These are phyloP conservation scores for Alcis repandata DNA, from an alignment of 2,888 invertebrate genomes.

Conservation along the genomic window DNA sequence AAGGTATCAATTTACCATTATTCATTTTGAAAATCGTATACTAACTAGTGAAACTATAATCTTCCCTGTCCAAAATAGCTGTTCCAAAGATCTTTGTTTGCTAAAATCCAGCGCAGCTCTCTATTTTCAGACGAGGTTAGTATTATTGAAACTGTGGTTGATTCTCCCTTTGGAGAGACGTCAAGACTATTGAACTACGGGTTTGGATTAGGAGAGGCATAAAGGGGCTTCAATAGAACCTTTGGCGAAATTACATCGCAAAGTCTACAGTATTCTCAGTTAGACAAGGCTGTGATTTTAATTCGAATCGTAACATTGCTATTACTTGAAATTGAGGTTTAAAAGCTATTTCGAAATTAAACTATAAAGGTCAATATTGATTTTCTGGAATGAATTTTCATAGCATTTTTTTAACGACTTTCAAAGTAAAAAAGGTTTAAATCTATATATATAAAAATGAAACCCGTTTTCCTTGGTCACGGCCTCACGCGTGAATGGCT, in stretches of 20 bases:
- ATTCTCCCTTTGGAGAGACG: constrained; percentile 11
- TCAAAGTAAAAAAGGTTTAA: not conserved
- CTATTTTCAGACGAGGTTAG: not conserved
- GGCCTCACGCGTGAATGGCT: no score
- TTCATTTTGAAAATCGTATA: no score
- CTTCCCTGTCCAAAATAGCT: no score
- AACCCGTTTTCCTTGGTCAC: no score
- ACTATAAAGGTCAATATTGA: not conserved
- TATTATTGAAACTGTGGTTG: not conserved
- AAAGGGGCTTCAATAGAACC: constrained; percentile 15
- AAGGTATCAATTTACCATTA: no score
- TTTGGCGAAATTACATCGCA: constrained; percentile 16
- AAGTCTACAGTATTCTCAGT: not conserved
- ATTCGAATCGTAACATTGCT: not conserved
- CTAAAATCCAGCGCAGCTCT: not conserved
- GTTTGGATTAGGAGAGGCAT: constrained; percentile 17
- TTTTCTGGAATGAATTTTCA: not conserved
- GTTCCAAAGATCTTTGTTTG: not conserved
- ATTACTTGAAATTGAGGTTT: not conserved
- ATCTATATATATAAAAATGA: no score
- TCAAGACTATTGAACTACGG: constrained; percentile 5
- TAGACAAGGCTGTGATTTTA: constrained; percentile 4
- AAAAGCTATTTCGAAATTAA: not conserved
- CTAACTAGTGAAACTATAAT: no score
- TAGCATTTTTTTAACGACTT: not conserved